Base-by-base conservation (phyloP, 2,113 vertebrate species). In the Camelus dromedarius region DNA sequence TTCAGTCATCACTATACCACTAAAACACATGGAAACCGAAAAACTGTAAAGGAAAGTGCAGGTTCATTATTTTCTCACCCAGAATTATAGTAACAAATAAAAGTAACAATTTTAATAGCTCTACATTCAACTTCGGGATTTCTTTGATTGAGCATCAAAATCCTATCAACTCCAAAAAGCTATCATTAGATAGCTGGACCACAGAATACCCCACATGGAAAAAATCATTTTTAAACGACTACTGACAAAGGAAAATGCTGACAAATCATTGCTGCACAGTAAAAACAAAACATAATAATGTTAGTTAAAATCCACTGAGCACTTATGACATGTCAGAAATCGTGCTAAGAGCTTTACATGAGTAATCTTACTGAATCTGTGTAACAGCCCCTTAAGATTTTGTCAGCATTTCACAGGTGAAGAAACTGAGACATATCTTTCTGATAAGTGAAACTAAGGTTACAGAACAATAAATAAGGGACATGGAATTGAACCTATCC, bases 171-270 rank as follows among this genome's bases (percentile, higher is more conserved):
- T 75, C 76, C 75, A 82, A 95, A 95, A 82, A 56, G 28, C 54
- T 86, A 95, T 28, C 8, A 16, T 85, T 26, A 73, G 8, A 89
- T 12, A 60, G 26, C 26, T 84, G 35, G 15, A 79, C 2, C 24
- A 80, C 12, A 26, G 50, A 95, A 75, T 46, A 86, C 26, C 48
- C 20, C 32, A 5, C 58, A 93, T 66, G 83, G 70, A 52, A 89
- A 89, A 89, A 87, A 38, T 70, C 46, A 66, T 75, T 84, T 92
- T 92, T 87, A 56, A 91, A 96, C 80, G 22, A 91, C 28, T 32
- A 93, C 67, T 15, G 10, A 75, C 69, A 52, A 35, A 67, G 66
- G 19, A 54, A 96, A 96, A 84, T 76, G 38, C 1, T 95, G 72
- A 95, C 19, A 96, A 85, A 76, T 83, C 13, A 93, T 1, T 42